phyloP scores from a whole-genome alignment of 92 coral and sea anemone species.

The Desmophyllum pertusum region DNA sequence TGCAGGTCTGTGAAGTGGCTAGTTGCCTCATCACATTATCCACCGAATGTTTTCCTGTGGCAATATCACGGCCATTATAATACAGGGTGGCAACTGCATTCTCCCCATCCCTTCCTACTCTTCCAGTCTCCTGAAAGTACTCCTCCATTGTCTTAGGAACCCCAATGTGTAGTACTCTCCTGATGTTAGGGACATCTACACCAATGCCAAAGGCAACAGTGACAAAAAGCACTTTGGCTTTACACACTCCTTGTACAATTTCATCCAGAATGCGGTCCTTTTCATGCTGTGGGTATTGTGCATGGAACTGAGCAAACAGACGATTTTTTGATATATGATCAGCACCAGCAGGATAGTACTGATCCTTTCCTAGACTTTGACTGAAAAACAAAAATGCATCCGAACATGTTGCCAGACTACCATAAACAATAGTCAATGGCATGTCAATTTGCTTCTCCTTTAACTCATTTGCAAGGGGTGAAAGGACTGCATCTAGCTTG shows the following conservation, averaged over 20 bases:
- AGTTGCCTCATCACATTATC: slow-evolving; percentile 48
- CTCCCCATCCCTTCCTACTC: slow-evolving; percentile 73
- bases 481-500: slow-evolving; percentile 23
- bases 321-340: slow-evolving; percentile 56
- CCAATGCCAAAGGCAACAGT: slow-evolving; percentile 81
- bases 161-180: slow-evolving; percentile 68
- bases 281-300: slow-evolving; percentile 67
- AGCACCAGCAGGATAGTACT: slow-evolving; percentile 59
- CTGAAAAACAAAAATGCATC: slow-evolving; percentile 54
- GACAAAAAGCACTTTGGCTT: slow-evolving; percentile 61
- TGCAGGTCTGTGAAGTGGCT: slow-evolving; percentile 42
- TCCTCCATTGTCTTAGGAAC: slow-evolving; percentile 66
- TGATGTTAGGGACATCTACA: slow-evolving; percentile 49
- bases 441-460: slow-evolving; percentile 19
- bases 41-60: slow-evolving; percentile 39
- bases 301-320: slow-evolving; percentile 65
- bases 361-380: slow-evolving; percentile 33
- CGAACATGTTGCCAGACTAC: slow-evolving; percentile 48
- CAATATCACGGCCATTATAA: slow-evolving; percentile 59
- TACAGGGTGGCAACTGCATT: slow-evolving; percentile 45
- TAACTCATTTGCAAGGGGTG: slow-evolving; percentile 41
- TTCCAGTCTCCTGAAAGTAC: too few species aligned
- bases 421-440: slow-evolving; percentile 69
- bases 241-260: slow-evolving; percentile 28
- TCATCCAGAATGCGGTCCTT: slow-evolving; percentile 52